These are phyloP conservation scores for Listronotus bonariensis DNA, from an alignment of 1,140 invertebrate species.

Conservation along the genomic window DNA sequence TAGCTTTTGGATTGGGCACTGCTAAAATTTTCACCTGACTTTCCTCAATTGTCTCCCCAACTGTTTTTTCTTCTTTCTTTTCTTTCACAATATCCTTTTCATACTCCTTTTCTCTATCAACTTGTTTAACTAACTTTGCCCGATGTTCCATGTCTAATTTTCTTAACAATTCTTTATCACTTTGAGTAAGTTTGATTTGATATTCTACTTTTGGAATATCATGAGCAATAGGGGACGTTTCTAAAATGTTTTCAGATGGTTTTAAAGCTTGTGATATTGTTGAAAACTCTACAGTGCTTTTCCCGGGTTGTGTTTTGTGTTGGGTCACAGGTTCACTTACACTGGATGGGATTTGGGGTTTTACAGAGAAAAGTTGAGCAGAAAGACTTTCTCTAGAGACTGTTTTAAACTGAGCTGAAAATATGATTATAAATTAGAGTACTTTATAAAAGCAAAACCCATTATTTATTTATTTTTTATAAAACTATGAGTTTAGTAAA, in stretches of 20 bases:
- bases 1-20: constrained; percentile 49
- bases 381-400: constrained; percentile 1
- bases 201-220: constrained; percentile 14
- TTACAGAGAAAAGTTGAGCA: neutral
- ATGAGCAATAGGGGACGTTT: neutral
- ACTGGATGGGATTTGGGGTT: neutral
- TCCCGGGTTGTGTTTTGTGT: neutral
- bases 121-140: constrained; percentile 47
- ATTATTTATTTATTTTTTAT: too few relatives aligned
- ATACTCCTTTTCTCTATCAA: constrained; percentile 22
- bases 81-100: constrained; percentile 15
- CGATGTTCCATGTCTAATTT: constrained; percentile 54
- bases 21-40: constrained; percentile 34
- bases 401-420: constrained; percentile 1
- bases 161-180: constrained; percentile 51
- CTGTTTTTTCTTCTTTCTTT: constrained; percentile 17
- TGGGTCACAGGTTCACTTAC: neutral
- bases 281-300: neutral
- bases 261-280: too few relatives aligned
- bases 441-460: too few relatives aligned
- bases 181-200: constrained; percentile 49
- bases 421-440: neutral
- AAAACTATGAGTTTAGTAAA: constrained; percentile 8
- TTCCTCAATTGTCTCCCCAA: constrained; percentile 34
- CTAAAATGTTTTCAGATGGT: neutral